phyloP scores from a whole-genome alignment of 2,888 invertebrate genomes.

The Candidula unifasciata region DNA sequence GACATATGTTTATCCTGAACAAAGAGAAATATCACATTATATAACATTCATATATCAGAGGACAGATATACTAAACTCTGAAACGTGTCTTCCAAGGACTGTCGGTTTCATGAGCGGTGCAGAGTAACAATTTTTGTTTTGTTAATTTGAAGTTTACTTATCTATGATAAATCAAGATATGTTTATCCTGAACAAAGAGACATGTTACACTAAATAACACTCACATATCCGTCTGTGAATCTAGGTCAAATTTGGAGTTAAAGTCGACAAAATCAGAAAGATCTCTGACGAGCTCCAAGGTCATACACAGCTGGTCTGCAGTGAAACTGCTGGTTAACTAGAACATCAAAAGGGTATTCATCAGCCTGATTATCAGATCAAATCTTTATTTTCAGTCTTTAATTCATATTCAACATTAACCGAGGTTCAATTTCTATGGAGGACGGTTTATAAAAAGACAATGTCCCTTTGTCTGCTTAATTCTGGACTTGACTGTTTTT shows the following conservation, averaged over 20 bases:
- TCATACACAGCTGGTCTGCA: constrained; percentile 85
- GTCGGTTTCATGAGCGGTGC: too few relatives aligned
- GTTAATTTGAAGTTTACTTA: too few relatives aligned
- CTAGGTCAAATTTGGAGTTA: constrained; percentile 80
- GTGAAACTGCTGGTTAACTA: constrained; percentile 85
- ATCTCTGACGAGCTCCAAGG: constrained; percentile 87
- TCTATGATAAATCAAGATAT: too few relatives aligned
- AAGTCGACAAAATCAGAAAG: constrained; percentile 86
- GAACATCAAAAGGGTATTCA: constrained; percentile 52
- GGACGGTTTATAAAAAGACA: too few relatives aligned
- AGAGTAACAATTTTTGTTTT: too few relatives aligned
- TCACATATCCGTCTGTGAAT: constrained; percentile 71
- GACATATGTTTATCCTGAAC: too few relatives aligned
- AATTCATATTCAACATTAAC: neutral
- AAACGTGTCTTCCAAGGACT: too few relatives aligned
- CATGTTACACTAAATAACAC: constrained; percentile 14
- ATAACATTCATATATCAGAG: constrained; percentile 61
- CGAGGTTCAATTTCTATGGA: too few relatives aligned
- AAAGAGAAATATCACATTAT: neutral
- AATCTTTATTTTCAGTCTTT: neutral
- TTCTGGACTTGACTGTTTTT: too few relatives aligned
- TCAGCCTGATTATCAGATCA: too few relatives aligned
- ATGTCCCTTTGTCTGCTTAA: too few relatives aligned
- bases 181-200: neutral
- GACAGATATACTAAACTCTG: too few relatives aligned